A percentile compares a stretch with the other conserved stretches of the same genome.
phyloP scores from a whole-genome alignment of 2,888 invertebrate genomes.

The Coelinius sp. region DNA sequence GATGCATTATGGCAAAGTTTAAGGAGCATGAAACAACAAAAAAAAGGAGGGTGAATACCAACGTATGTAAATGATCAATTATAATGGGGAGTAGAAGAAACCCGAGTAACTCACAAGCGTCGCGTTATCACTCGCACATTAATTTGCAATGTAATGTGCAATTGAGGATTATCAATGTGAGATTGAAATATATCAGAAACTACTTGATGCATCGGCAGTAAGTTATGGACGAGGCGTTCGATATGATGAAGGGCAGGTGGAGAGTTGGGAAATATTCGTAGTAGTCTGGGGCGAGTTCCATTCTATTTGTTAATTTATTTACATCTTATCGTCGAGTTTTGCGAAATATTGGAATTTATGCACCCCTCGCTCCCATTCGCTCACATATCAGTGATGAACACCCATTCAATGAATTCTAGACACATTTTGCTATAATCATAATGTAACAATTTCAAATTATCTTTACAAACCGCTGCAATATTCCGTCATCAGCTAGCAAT shows the following conservation, averaged over 20 bases:
- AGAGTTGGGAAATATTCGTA: constrained; percentile 5
- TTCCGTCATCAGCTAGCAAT: constrained; percentile 26
- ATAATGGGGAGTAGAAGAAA: background rate
- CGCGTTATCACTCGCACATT: constrained; percentile 16
- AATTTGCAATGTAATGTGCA: background rate
- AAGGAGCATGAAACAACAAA: constrained; percentile 28
- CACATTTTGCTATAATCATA: background rate
- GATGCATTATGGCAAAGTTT: constrained; percentile 37
- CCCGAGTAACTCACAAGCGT: background rate
- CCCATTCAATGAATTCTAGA: constrained; percentile 5
- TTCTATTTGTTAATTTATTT: constrained; percentile 21
- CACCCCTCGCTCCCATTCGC: constrained; percentile 16
- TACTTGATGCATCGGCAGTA: background rate
- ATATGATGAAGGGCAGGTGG: background rate
- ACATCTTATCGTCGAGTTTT: background rate
- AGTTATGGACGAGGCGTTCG: background rate
- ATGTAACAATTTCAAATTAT: background rate
- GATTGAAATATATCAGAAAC: constrained; percentile 7
- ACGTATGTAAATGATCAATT: background rate
- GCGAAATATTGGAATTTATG: constrained; percentile 3
- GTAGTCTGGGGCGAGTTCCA: constrained; percentile 28
- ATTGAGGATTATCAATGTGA: constrained; percentile 23
- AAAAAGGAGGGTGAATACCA: background rate
- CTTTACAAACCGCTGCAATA: constrained; percentile 26
- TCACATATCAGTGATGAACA: constrained; percentile 18